Evolutionary conservation across 2,888 invertebrate genomes (phyloP), one percentile per base, ranked within the genome.

Genomic region (Esperia sulphurella): DNA sequence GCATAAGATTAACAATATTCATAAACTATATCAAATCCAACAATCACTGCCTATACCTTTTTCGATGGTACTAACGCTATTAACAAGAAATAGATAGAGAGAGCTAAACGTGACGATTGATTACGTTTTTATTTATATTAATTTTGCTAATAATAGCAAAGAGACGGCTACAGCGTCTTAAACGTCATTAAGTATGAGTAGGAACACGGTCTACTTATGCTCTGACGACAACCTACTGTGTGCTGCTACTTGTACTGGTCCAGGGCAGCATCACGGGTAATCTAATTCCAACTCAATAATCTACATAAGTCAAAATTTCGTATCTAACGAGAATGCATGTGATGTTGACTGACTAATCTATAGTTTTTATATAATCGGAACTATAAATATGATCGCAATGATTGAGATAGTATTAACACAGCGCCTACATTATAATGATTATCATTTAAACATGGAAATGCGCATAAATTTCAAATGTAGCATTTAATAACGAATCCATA

Each of bases 1-100:
- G 88, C 87, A 87, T 88, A 83, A 83, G 83, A 82, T 86, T 89
- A 89, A 89, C 89, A 88, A 85, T 89, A 87, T 88, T 83, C 79
- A 88, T 89, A 89, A 84, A 89, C 89, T 89, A 88, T 89, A 85
- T 88, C 89, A 89, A 88, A 89, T 89, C 89, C 89, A 89, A 89
- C 89, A 89, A 89, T 86, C 83, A 86, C 84, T 83, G 83, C 70
- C 85, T 87, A 86, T 79, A 84, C 77, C 79, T 81, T 81, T 79
- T 79, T 79, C 78, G 83, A 83, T 83, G 83, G 80, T 82, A 79
- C 85, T 87, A 88, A 84, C 75, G 75, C 83, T 84, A 87, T 79
- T 83, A 88, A 87, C 85, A 83, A 86, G 83, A 83, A 57, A 67
- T 29, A 55, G 71, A 80, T 85, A 84, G 84, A 55, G 71, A 80